phyloP scores from a whole-genome alignment of 2,113 vertebrate genomes.

The human region GRCh38 chrY:8883001-8883500 shows the following conservation, averaged over 20 bases:
- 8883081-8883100: neutral
- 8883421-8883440: neutral
- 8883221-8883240: neutral
- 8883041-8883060: neutral
- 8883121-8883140: neutral
- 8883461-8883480: neutral
- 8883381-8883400: neutral
- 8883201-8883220: neutral
- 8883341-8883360: neutral
- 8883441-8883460: neutral
- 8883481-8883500: neutral
- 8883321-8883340: neutral
- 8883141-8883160: neutral
- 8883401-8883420: neutral
- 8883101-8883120: neutral
- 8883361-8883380: neutral
- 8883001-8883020: too few species aligned
- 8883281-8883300: neutral
- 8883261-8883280: neutral
- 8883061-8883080: neutral
- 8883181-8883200: neutral
- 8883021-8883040: too few species aligned
- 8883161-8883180: neutral
- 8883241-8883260: neutral
- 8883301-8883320: neutral